Base-by-base conservation (phyloP, 2,888 invertebrate genomes). In the Orchesella flavescens region DNA sequence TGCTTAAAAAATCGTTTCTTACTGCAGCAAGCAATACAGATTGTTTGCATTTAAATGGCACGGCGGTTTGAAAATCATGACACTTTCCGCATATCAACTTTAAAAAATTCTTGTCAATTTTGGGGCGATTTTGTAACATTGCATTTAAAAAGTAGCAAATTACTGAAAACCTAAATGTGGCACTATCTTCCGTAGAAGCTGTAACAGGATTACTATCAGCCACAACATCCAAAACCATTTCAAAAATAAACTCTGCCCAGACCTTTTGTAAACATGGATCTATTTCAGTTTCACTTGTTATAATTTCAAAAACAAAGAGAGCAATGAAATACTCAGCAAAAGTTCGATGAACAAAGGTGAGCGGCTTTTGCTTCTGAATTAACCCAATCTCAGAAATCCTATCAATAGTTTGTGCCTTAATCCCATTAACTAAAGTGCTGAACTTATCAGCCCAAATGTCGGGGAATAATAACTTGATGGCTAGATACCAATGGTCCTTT, bases 321-420 rank as follows among this genome's bases (percentile, higher is more conserved):
- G 72, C 55, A 12, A 57, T 17, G 19, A 72, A 72, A 43, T 57
- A 72, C n/a, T 72, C 72, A 10, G 72, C 72, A 72, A 57, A 72
- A 0, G 72, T 72, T 57, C 43, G 13, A 13, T 72, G 57, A 17
- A 57, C 24, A 17, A 72, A 72, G 9, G 17, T 34, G 17, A 57
- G n/a, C 2, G 72, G 72, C 17, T 72, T n/a, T 17, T 53, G 13
- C 55, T 57, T 57, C 55, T 43, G 34, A 5, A 72, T 13, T 3
- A 72, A 1, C 0, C 72, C 72, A n/a, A 34, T 7, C 34, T 34
- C 34, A 34, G 7, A 17, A 1, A 34, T 24, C 1, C 12, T 53
- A 21, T 53, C 53, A 1, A n/a, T 24, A 12, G 23, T 13, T 9
- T 68, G 9, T 15, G 19, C 21, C 23, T 15, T 21, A 13, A 53